Evolutionary conservation across 2,888 invertebrate genomes (phyloP).

Genomic region (Harpalus rufipes): DNA sequence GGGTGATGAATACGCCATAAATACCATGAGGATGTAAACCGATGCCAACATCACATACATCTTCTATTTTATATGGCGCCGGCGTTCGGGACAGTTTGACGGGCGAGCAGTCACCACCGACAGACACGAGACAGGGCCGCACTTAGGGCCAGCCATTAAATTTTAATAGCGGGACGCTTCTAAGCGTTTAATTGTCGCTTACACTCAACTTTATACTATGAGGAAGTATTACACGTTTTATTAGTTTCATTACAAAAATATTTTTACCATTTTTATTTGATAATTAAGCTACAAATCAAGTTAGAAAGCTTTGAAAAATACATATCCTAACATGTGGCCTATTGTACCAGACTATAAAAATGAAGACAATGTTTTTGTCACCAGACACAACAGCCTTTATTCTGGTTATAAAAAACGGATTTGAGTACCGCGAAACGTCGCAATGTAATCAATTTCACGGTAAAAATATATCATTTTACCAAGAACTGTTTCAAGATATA

Average conservation of each 20-base stretch:
- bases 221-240: slow-evolving; percentile 22
- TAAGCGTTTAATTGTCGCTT: slow-evolving; percentile 37
- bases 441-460: neutral
- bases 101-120: slow-evolving; percentile 50
- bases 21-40: slow-evolving; percentile 66
- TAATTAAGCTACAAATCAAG: slow-evolving; percentile 24
- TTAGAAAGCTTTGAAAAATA: slow-evolving; percentile 3
- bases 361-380: neutral
- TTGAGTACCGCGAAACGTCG: neutral
- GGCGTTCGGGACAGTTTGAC: slow-evolving; percentile 52
- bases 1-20: slow-evolving; percentile 67
- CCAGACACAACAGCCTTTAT: neutral
- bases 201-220: neutral
- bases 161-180: slow-evolving; percentile 35
- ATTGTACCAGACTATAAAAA: slow-evolving; percentile 4
- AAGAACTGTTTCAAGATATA: neutral
- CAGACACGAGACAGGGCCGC: slow-evolving; percentile 45
- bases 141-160: slow-evolving; percentile 50
- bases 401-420: neutral
- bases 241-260: slow-evolving; percentile 13
- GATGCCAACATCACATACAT: slow-evolving; percentile 65
- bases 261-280: slow-evolving; percentile 21
- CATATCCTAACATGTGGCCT: neutral
- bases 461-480: neutral
- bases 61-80: slow-evolving; percentile 67